Evolutionary conservation across 2,888 invertebrate genomes (phyloP), one percentile per base, ranked within the genome.

Genomic region (Caenorhabditis uteleia): DNA sequence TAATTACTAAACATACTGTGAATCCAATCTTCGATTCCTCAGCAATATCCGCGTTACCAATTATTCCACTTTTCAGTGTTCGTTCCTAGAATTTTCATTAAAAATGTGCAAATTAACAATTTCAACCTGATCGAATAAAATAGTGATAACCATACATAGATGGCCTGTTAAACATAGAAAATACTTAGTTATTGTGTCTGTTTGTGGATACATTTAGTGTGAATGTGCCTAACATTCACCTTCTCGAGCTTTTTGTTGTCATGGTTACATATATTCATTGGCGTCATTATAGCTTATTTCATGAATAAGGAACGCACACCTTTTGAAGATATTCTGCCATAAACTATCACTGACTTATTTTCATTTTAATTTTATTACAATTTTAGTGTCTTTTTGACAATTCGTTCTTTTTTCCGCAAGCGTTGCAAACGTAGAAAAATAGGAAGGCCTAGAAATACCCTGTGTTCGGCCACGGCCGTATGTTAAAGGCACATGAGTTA

Each of bases 141-240:
- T 85, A 60, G 89, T 87, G 57, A 89, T 86, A 46, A 88, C 86
- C 71, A 90, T 87, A 59, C 88, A 88, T 51, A 90, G 86, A 84
- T 91, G 90, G 49, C 89, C 89, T 62, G 89, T 85, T 47, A 90
- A 86, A 62, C 88, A 88, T 69, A 90, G 84, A 85, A 90, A 91
- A 74, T 90, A 87, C 53, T 89, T 88, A 68, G 90, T 89, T 70
- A 85, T 80, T 14, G 85, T 70, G 38, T 85, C 85, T 12, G 49
- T 61, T 49, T 46, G 45, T 20, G 46, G 42, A 42, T 45, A 48
- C 68, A 61, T 60, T 44, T 47, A 6, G 16, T n/a, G 6, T 36
- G 36, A 18, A 36, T 20, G 20, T 18, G 3, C 18, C 20, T 2
- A 18, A 7, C 10, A 20, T 36, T 4, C 36, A 18, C 3, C 2